Evolutionary conservation across 1,140 invertebrate genomes (phyloP), one percentile per base, ranked within the genome.

Genomic region (Lepidurus packardi): DNA sequence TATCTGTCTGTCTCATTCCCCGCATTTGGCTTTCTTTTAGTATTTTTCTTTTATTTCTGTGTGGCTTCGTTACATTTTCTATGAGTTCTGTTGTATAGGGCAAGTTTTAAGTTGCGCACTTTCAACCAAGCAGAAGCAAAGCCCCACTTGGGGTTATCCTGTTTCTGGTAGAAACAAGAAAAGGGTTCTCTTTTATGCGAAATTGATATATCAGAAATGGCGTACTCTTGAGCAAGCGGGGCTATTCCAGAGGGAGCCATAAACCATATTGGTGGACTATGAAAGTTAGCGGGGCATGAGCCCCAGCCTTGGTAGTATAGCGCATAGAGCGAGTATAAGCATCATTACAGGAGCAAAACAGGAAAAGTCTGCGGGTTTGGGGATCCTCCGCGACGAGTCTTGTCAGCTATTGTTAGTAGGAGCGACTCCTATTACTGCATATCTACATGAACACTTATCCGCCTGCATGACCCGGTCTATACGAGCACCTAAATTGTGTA

Each of bases 241-340:
- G 9, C 45, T 10, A 7, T 10, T 11, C 45, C 45, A 47, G 1
- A n/a, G 53, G 53, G 53, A 65, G 53, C 21, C 53, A 65, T 65
- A 65, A 65, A 65, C 16, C 53, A 65, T 65, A 65, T 65, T 65
- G 53, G 53, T 65, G 53, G 53, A 65, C 53, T 9, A 65, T 65
- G 53, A 65, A 65, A 65, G 9, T 65, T 65, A 16, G 13, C 53
- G 16, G 21, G 21, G 53, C 53, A 65, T 65, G 53, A 16, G 45
- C 16, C 10, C 45, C 16, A 16, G 45, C 53, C 53, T 21, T 1
- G 53, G 16, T n/a, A 65, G 16, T 65, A 21, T 65, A 65, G 53
- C 7, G 13, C 21, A 16, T 16, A 11, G 10, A 11, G 45, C 45
- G 34, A 47, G 45, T 47, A n/a, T n/a, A 16, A 47, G 9, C 53